Conservation (phyloP, 2,113 vertebrate genomes). For the Sardina pilchardus region DNA sequence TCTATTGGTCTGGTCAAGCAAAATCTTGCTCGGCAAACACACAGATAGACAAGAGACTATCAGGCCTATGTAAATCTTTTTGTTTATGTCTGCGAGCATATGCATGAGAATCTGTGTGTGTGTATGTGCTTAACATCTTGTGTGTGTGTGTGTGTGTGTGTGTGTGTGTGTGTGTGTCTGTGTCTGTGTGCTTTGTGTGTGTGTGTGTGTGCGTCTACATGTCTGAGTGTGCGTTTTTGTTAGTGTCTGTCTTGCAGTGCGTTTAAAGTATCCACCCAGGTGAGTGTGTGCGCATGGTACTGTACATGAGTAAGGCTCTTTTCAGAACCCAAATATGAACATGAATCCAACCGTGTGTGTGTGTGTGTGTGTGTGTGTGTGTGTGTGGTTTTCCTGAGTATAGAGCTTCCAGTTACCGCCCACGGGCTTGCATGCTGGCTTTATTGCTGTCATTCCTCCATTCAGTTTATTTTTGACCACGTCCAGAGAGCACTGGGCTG, state of each 20-base stretch:
- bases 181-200: too few relatives aligned
- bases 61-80: not conserved
- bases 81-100: not conserved
- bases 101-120: too few relatives aligned
- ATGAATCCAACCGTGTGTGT: too few relatives aligned
- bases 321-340: too few relatives aligned
- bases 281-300: too few relatives aligned
- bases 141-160: not conserved
- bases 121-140: not conserved
- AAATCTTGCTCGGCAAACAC: not conserved
- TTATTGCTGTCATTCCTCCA: not conserved
- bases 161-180: not conserved
- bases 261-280: too few relatives aligned
- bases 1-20: not conserved
- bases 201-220: too few relatives aligned
- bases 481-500: not conserved
- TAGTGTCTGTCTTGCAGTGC: too few relatives aligned
- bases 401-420: constrained; percentile 18
- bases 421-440: not conserved
- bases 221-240: too few relatives aligned
- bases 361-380: not conserved
- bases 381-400: constrained; percentile 14
- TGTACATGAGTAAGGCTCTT: too few relatives aligned
- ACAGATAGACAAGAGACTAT: not conserved
- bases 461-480: not conserved